These are phyloP conservation scores for Luehdorfia chinensis DNA, from an alignment of 1,140 invertebrate species.

Conservation along the genomic window DNA sequence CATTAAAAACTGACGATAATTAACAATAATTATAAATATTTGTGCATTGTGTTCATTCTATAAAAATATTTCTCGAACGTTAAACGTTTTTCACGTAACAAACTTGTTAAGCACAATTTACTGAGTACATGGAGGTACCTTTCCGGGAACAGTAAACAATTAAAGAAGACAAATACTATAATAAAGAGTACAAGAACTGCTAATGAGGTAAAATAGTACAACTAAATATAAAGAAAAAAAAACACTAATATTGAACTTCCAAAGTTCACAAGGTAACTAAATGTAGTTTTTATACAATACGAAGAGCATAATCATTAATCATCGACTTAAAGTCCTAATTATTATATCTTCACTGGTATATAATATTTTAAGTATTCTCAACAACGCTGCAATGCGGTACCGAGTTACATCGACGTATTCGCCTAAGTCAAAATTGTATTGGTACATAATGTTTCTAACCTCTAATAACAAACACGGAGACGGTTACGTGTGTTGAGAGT, in stretches of 20 bases:
- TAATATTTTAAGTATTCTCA: conserved; percentile 50
- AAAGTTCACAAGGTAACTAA: conserved; percentile 74
- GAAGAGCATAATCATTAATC: conserved; percentile 53
- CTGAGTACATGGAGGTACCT: background rate
- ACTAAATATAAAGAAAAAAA: conserved; percentile 53
- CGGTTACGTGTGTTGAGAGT: too few species aligned
- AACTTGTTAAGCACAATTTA: background rate
- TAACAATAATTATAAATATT: too few species aligned
- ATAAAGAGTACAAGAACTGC: conserved; percentile 50
- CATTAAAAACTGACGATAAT: too few species aligned
- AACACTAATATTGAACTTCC: conserved; percentile 63
- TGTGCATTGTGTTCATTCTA: too few species aligned
- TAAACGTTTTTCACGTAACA: too few species aligned
- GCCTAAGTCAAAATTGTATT: too few species aligned
- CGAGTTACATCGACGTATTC: conserved; percentile 25
- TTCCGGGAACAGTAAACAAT: conserved; percentile 13
- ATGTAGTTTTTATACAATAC: conserved; percentile 59
- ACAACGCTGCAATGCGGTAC: conserved; percentile 36
- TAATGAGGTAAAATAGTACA: conserved; percentile 64
- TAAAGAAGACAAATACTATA: conserved; percentile 21
- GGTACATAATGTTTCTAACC: too few species aligned
- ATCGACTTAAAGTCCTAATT: conserved; percentile 68
- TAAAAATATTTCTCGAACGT: too few species aligned
- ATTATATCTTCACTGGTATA: conserved; percentile 64
- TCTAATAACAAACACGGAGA: too few species aligned